These are phyloP conservation scores for Alauda arvensis DNA, from an alignment of 2,797 vertebrate species.

Conservation along the genomic window DNA sequence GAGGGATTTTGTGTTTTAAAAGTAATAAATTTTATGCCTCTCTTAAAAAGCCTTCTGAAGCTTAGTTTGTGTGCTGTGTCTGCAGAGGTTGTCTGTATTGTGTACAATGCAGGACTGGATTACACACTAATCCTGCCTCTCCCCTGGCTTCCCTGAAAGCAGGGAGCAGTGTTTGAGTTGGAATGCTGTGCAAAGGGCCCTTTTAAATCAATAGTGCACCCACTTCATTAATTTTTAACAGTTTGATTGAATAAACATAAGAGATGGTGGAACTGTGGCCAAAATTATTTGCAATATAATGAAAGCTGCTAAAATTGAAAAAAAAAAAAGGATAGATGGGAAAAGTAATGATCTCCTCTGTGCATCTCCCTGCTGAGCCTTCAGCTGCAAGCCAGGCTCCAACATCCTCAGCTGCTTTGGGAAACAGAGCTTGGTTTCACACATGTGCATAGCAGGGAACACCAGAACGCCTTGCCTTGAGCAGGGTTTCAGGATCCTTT, in stretches of 20 bases:
- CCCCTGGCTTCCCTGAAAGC: neutral
- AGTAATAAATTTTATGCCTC: neutral
- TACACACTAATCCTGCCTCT: neutral
- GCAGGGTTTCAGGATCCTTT: neutral
- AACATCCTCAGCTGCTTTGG: neutral
- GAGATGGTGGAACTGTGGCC: neutral
- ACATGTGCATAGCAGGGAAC: fast-evolving
- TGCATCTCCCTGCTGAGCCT: neutral
- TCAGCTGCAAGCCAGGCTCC: neutral
- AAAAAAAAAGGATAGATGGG: neutral
- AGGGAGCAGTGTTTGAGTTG: fast-evolving
- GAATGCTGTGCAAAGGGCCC: neutral
- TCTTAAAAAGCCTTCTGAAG: neutral
- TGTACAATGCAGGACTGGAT: neutral
- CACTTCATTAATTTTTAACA: conserved; percentile 26
- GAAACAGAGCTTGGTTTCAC: neutral
- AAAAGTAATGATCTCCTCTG: neutral
- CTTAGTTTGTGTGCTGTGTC: neutral
- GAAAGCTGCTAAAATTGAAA: neutral
- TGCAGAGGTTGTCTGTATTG: neutral
- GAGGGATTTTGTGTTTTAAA: neutral
- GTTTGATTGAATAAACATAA: neutral
- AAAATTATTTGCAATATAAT: neutral
- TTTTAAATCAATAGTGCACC: neutral
- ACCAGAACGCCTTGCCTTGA: neutral